phyloP scores from a whole-genome alignment of 1,140 invertebrate genomes.

The Elymnias hypermnestra region DNA sequence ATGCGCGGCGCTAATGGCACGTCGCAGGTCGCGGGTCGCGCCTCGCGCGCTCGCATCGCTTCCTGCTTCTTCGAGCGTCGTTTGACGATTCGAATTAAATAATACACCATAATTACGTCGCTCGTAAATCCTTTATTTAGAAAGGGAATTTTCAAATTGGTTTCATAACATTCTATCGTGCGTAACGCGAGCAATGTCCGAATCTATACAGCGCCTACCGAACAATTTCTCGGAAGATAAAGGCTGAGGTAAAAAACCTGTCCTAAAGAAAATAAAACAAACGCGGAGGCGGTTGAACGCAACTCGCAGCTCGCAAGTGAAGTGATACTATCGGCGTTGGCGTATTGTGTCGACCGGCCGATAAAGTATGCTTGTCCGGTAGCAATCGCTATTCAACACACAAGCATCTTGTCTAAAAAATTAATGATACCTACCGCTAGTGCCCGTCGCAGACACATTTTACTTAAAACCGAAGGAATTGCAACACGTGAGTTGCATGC shows the following conservation, averaged over 20 bases:
- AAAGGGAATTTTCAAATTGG: not conserved
- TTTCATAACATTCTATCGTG: not conserved
- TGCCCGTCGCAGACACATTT: not conserved
- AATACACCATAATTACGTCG: not conserved
- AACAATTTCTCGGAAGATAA: constrained; percentile 12
- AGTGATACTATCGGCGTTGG: constrained; percentile 41
- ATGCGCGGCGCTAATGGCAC: constrained; percentile 69
- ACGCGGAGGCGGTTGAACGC: constrained; percentile 23
- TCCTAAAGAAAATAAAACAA: constrained; percentile 38
- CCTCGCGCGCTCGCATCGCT: constrained; percentile 22
- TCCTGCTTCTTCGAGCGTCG: constrained; percentile 28
- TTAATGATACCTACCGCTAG: constrained; percentile 31
- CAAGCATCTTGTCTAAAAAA: constrained; percentile 41
- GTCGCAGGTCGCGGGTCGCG: constrained; percentile 41
- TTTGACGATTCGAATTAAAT: not conserved
- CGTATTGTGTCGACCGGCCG: constrained; percentile 42
- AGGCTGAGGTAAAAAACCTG: constrained; percentile 33
- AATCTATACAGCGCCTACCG: constrained; percentile 6
- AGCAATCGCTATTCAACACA: constrained; percentile 41
- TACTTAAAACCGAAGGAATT: not conserved
- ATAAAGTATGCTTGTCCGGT: constrained; percentile 58
- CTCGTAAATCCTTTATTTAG: not conserved
- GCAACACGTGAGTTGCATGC: not conserved
- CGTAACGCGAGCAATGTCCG: constrained; percentile 4
- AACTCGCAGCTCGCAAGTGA: constrained; percentile 10